These are phyloP conservation scores for Setophaga coronata DNA, from an alignment of 2,113 vertebrate genomes.

Conservation along the genomic window DNA sequence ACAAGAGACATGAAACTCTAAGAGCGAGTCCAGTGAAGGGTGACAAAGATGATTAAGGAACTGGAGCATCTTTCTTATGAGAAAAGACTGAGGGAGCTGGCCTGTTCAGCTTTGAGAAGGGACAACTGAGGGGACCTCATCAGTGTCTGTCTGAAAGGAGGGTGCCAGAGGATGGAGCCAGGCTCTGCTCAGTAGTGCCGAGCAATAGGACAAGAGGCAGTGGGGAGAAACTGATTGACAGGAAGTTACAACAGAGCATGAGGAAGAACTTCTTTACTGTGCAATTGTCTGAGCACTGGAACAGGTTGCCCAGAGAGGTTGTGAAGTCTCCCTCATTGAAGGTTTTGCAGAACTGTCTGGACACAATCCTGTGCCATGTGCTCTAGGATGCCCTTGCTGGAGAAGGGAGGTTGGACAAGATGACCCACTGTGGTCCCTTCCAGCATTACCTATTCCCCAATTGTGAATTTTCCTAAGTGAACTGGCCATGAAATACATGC, in stretches of 20 bases:
- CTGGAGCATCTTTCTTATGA: fast-evolving
- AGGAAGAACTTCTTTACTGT: background rate
- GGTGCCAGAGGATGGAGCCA: background rate
- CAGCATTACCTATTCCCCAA: background rate
- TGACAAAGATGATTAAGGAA: background rate
- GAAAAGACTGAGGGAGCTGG: background rate
- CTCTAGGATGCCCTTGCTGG: background rate
- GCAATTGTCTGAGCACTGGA: fast-evolving
- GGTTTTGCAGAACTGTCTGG: background rate
- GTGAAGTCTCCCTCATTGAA: background rate
- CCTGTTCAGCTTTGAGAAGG: background rate
- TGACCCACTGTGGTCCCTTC: background rate
- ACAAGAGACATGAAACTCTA: background rate
- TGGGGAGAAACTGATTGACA: background rate
- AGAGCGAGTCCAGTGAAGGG: fast-evolving
- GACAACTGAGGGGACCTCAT: fast-evolving
- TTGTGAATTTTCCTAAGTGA: background rate
- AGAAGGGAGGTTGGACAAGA: background rate
- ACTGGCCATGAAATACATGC: background rate
- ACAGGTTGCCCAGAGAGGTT: background rate
- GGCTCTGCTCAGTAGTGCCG: fast-evolving
- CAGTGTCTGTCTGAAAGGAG: background rate
- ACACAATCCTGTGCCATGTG: background rate
- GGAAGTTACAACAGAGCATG: background rate
- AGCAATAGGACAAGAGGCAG: background rate